These are phyloP conservation scores for Subanguina moxae DNA, from an alignment of 1,140 invertebrate species.

Conservation along the genomic window DNA sequence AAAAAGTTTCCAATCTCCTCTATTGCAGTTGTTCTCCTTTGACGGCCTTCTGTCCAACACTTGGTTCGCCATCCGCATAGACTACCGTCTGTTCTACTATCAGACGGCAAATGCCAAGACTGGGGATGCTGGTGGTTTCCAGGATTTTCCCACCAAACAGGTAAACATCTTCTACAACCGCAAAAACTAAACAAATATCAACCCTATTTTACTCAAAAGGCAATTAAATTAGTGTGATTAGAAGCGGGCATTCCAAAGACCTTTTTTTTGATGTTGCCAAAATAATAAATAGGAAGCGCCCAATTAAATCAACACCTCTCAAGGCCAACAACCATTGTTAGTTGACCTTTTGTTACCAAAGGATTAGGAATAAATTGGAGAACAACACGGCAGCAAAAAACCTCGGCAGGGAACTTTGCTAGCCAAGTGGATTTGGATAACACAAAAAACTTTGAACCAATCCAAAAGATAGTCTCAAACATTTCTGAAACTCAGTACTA, in stretches of 20 bases:
- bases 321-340: background rate
- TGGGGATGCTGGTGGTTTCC: conserved; percentile 15
- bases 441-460: too few species aligned
- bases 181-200: background rate
- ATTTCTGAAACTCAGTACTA: too few species aligned
- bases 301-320: conserved; percentile 2
- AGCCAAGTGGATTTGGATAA: too few species aligned
- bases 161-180: conserved; percentile 11
- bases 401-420: background rate
- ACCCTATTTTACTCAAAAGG: background rate
- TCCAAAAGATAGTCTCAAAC: too few species aligned
- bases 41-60: conserved; percentile 29
- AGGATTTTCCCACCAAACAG: conserved; percentile 39
- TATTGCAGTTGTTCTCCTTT: conserved; percentile 37
- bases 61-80: conserved; percentile 41
- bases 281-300: background rate
- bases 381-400: background rate
- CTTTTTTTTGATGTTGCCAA: background rate
- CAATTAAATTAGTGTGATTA: background rate
- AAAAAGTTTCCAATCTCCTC: too few species aligned
- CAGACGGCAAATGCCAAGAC: background rate
- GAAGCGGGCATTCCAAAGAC: background rate
- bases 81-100: conserved; percentile 36
- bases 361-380: background rate
- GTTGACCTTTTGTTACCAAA: background rate